Evolutionary conservation across 2,797 vertebrate species (phyloP).

Genomic region (Platyrinchus mystaceus): DNA sequence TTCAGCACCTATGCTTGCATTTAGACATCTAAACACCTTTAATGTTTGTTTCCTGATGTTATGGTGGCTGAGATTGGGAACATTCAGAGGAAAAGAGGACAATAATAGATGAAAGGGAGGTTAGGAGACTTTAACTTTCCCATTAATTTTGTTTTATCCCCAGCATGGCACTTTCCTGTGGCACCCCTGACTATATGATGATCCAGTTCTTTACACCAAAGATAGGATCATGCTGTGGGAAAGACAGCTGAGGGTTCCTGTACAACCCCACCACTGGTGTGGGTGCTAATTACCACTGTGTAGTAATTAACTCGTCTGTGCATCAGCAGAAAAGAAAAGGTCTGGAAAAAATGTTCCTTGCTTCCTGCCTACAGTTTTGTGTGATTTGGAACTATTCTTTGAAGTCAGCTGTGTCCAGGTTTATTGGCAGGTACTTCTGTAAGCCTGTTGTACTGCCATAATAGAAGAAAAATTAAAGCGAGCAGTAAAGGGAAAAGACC

Average conservation of each 20-base stretch:
- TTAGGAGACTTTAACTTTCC: background rate
- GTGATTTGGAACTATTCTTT: slow-evolving; percentile 32
- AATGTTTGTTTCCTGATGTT: background rate
- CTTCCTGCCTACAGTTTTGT: slow-evolving; percentile 1
- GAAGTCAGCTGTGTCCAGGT: slow-evolving; percentile 22
- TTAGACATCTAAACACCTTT: background rate
- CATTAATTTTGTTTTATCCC: background rate
- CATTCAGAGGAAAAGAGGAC: background rate
- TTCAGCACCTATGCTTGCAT: background rate
- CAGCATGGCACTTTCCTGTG: background rate
- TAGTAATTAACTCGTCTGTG: slow-evolving; percentile 7
- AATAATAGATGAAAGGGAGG: background rate
- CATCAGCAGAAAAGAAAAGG: background rate
- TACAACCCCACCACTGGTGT: background rate
- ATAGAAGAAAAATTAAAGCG: background rate
- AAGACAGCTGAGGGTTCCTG: background rate
- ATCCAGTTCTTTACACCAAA: slow-evolving; percentile 4
- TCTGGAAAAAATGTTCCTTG: slow-evolving; percentile 14
- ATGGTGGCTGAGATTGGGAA: background rate
- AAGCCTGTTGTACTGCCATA: background rate
- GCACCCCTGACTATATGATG: background rate
- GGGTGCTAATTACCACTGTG: slow-evolving; percentile 20
- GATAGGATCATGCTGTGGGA: background rate
- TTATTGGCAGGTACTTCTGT: slow-evolving; percentile 3
- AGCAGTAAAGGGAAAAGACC: background rate